These are phyloP conservation scores for Numida meleagris DNA, from an alignment of 2,113 vertebrate species.

Conservation along the genomic window DNA sequence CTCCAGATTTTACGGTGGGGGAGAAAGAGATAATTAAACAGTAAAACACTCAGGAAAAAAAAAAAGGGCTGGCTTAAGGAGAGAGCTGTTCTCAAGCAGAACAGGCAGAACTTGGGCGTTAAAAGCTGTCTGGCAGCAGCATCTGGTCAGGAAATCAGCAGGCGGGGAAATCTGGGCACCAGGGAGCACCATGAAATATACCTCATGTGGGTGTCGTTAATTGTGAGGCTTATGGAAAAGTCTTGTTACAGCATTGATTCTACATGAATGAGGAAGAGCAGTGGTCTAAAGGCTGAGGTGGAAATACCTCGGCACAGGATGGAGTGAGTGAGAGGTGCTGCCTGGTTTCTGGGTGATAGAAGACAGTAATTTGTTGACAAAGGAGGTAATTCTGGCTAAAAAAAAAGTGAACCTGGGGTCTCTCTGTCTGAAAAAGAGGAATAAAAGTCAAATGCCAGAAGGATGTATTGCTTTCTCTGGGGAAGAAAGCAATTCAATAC, in stretches of 20 bases:
- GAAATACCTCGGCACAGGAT: not conserved
- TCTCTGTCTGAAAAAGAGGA: not conserved
- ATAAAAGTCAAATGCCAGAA: not conserved
- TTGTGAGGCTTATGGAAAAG: accelerated
- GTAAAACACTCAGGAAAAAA: not conserved
- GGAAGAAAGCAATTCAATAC: too few species aligned
- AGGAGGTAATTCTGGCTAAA: not conserved
- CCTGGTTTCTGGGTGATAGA: not conserved
- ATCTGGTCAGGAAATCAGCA: not conserved
- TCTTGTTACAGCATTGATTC: not conserved
- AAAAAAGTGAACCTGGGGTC: not conserved
- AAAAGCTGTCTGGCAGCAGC: not conserved
- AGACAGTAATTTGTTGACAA: not conserved
- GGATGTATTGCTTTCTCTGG: not conserved
- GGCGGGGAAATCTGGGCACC: not conserved
- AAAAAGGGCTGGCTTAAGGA: not conserved
- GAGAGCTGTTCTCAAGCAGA: not conserved
- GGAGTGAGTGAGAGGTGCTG: not conserved
- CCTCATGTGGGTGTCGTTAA: not conserved
- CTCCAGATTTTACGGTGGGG: not conserved
- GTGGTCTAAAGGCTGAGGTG: accelerated
- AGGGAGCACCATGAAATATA: not conserved
- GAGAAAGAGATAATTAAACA: not conserved
- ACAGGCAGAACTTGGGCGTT: not conserved
- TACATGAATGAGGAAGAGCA: not conserved